A percentile compares a stretch with the other conserved stretches of the same genome.
phyloP scores from a whole-genome alignment of 2,888 invertebrate genomes.

The Polyommatus icarus region DNA sequence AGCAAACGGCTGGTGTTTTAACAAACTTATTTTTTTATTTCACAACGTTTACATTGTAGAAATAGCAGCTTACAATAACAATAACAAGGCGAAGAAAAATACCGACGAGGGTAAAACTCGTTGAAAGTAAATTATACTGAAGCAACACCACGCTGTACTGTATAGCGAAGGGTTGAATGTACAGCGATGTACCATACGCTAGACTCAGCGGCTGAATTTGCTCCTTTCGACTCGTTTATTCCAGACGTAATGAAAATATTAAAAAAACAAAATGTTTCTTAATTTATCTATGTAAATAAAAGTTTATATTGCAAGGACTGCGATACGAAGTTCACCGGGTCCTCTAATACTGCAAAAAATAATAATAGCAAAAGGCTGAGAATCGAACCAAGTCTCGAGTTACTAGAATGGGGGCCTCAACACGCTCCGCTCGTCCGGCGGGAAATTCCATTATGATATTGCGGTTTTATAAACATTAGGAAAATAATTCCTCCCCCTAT shows the following conservation, averaged over 20 bases:
- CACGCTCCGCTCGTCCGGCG: not conserved
- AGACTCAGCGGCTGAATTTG: not conserved
- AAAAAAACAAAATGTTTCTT: too few species aligned
- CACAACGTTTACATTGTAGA: not conserved
- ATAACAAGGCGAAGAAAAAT: slow-evolving; percentile 16
- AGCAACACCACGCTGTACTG: not conserved
- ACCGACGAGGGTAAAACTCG: slow-evolving; percentile 7
- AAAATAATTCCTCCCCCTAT: slow-evolving; percentile 2
- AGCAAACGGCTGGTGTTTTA: not conserved
- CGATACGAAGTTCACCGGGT: too few species aligned
- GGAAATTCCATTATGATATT: slow-evolving; percentile 16
- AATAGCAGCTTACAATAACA: slow-evolving; percentile 6
- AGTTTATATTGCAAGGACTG: too few species aligned
- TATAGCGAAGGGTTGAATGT: not conserved
- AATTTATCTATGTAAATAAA: too few species aligned
- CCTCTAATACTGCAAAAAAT: too few species aligned
- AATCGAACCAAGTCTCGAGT: not conserved
- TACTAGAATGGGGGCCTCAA: not conserved
- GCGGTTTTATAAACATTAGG: slow-evolving; percentile 23
- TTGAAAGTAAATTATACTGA: slow-evolving; percentile 19
- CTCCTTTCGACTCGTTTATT: not conserved
- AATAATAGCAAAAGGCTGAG: too few species aligned
- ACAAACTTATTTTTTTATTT: not conserved
- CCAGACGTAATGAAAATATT: too few species aligned
- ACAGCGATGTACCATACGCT: not conserved